phyloP scores from a whole-genome alignment of 2,888 invertebrate genomes.

The Doris montereyensis region DNA sequence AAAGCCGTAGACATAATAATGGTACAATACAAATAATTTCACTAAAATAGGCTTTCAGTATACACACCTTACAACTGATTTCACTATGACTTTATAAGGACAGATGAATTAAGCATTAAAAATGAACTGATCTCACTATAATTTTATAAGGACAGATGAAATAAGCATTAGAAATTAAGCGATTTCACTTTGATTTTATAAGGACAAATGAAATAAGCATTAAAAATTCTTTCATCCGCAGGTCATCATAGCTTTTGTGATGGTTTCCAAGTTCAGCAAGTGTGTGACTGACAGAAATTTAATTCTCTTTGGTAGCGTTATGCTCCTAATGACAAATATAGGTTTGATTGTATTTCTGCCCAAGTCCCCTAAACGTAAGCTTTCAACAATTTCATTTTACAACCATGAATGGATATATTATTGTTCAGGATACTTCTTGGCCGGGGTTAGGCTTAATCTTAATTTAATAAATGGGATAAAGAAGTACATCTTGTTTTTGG shows the following conservation, averaged over 20 bases:
- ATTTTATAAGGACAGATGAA: too few species aligned
- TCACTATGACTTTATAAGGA: too few species aligned
- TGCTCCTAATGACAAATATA: constrained; percentile 27
- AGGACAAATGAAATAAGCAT: too few species aligned
- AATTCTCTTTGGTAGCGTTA: constrained; percentile 34
- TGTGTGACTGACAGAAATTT: constrained; percentile 24
- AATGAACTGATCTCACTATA: too few species aligned
- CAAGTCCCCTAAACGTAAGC: constrained; percentile 27
- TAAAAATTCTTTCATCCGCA: not conserved
- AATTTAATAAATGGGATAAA: not conserved
- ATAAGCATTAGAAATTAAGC: too few species aligned
- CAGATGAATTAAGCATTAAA: too few species aligned
- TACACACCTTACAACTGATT: too few species aligned
- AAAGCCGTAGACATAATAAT: too few species aligned
- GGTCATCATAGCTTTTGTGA: constrained; percentile 32
- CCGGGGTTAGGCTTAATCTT: not conserved
- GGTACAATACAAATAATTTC: too few species aligned
- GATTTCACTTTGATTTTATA: too few species aligned
- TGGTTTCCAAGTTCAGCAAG: constrained; percentile 26
- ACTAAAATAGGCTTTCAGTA: too few species aligned
- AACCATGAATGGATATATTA: not conserved
- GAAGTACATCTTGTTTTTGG: too few species aligned
- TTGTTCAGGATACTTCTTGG: not conserved
- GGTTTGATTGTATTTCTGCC: constrained; percentile 34
- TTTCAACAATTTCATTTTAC: not conserved